phyloP scores from a whole-genome alignment of 2,797 vertebrate genomes.

The Morus bassanus region DNA sequence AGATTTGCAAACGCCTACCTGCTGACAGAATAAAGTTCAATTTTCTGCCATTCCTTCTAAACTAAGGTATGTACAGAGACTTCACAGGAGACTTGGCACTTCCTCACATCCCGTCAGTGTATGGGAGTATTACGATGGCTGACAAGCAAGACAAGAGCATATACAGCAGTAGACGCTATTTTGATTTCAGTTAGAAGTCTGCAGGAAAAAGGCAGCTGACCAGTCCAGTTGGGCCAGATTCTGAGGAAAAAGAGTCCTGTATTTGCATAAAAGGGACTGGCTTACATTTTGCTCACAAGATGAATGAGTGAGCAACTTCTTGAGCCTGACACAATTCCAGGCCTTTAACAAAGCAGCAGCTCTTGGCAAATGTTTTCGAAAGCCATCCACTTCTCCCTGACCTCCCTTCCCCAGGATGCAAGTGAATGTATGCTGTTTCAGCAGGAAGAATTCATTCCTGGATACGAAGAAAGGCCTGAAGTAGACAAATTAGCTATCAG shows the following conservation, averaged over 20 bases:
- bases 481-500: neutral
- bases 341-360: neutral
- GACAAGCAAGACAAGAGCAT: neutral
- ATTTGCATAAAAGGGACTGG: neutral
- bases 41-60: neutral
- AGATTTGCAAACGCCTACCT: neutral
- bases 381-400: neutral
- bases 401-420: neutral
- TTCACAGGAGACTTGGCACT: neutral
- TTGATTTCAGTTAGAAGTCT: neutral
- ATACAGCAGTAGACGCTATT: neutral
- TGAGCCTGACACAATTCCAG: neutral
- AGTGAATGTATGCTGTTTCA: neutral
- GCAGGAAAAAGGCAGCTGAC: neutral
- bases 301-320: neutral
- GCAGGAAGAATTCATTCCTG: neutral
- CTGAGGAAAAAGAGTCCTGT: neutral
- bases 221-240: neutral
- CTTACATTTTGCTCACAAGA: neutral
- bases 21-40: neutral
- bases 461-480: neutral
- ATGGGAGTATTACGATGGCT: accelerated
- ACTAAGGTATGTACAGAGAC: neutral
- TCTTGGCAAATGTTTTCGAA: neutral
- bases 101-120: neutral